phyloP scores from a whole-genome alignment of 1,140 invertebrate genomes.

The Varroa destructor region DNA sequence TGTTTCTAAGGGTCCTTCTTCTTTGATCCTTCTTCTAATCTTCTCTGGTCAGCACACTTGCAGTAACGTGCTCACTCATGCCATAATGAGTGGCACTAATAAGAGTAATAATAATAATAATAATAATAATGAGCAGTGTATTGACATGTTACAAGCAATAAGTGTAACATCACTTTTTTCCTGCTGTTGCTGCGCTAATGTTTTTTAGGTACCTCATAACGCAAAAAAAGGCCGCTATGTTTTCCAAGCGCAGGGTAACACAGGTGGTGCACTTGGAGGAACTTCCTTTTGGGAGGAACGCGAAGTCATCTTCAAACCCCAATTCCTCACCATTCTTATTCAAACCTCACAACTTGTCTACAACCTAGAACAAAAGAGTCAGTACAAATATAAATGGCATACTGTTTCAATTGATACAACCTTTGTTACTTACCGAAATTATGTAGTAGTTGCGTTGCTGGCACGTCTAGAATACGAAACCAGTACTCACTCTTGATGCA shows the following conservation, averaged over 20 bases:
- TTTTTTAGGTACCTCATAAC: slow-evolving; percentile 38
- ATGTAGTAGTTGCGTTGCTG: neutral
- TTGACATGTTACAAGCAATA: too few species aligned
- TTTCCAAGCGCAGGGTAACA: slow-evolving; percentile 42
- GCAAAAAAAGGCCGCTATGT: slow-evolving; percentile 39
- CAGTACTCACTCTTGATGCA: neutral
- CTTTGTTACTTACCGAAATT: too few species aligned
- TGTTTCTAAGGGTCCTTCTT: too few species aligned
- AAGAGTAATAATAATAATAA: too few species aligned
- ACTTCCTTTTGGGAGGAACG: slow-evolving; percentile 41
- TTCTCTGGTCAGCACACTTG: too few species aligned
- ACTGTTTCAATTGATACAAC: too few species aligned
- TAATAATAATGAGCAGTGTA: too few species aligned
- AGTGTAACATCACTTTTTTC: too few species aligned
- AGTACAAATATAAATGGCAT: slow-evolving; percentile 10
- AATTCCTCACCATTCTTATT: slow-evolving; percentile 44
- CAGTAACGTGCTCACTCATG: too few species aligned
- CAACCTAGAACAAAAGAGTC: slow-evolving; percentile 41
- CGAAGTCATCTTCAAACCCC: slow-evolving; percentile 39
- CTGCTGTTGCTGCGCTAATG: too few species aligned
- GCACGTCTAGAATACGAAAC: neutral
- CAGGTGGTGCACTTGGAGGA: slow-evolving; percentile 39
- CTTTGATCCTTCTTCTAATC: too few species aligned
- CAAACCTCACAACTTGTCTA: slow-evolving; percentile 44
- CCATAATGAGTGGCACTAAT: too few species aligned